phyloP scores from a whole-genome alignment of 2,888 invertebrate species.

The Phortica okadai region DNA sequence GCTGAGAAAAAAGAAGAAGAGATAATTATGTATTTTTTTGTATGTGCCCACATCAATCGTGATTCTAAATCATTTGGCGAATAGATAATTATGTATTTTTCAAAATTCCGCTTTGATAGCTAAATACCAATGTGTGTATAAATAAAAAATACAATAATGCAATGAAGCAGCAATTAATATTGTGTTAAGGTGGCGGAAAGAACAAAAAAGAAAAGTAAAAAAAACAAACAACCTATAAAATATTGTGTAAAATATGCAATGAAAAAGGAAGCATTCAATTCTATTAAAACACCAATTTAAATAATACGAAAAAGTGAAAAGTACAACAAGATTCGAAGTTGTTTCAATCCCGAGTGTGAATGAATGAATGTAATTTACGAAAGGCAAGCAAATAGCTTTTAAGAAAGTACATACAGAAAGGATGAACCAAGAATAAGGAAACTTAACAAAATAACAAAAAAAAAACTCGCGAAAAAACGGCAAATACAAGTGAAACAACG shows the following conservation, averaged over 20 bases:
- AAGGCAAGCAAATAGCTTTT: slow-evolving; percentile 50
- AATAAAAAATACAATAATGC: not conserved
- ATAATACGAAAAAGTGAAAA: too few species aligned
- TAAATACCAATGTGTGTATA: slow-evolving; percentile 68
- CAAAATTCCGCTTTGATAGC: slow-evolving; percentile 73
- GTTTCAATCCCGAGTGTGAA: slow-evolving; percentile 44
- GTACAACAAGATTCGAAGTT: slow-evolving; percentile 52
- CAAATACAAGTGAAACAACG: slow-evolving; percentile 43
- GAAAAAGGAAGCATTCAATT: slow-evolving; percentile 43
- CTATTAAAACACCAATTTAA: too few species aligned
- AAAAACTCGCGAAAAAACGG: slow-evolving; percentile 38
- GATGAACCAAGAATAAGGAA: slow-evolving; percentile 50
- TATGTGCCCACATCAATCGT: too few species aligned
- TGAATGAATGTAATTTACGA: slow-evolving; percentile 63
- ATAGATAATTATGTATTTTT: slow-evolving; percentile 68
- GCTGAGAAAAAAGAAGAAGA: slow-evolving; percentile 60
- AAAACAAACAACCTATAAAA: not conserved
- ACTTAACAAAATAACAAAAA: too few species aligned
- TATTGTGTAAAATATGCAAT: slow-evolving; percentile 15
- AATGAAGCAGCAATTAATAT: not conserved
- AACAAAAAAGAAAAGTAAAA: slow-evolving; percentile 10
- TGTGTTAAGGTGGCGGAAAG: slow-evolving; percentile 32
- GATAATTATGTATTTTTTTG: too few species aligned
- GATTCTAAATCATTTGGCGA: not conserved
- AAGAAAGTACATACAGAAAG: slow-evolving; percentile 35